A percentile compares a stretch with the other conserved stretches of the same genome.
Evolutionary conservation across 2,888 invertebrate species (phyloP).

Genomic region (Gymnosoma rotundatum): DNA sequence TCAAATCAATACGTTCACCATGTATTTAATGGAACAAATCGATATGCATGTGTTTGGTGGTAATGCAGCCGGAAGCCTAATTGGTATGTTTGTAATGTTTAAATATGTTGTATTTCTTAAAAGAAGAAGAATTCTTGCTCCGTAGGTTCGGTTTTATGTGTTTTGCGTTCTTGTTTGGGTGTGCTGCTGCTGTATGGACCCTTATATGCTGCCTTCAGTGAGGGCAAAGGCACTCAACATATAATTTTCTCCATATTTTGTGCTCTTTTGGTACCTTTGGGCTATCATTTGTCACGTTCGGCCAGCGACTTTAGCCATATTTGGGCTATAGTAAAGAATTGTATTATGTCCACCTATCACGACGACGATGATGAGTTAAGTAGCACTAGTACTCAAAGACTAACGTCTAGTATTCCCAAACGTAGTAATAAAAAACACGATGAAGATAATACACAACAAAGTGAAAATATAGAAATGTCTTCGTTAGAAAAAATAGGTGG

Average conservation of each 20-base stretch:
- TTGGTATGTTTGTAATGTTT: conserved; percentile 83
- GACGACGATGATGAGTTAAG: conserved; percentile 85
- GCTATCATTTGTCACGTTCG: conserved; percentile 96
- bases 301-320: conserved; percentile 95
- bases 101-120: not conserved
- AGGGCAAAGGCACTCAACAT: conserved; percentile 93
- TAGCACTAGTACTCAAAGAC: conserved; percentile 70
- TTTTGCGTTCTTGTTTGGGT: conserved; percentile 90
- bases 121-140: not conserved
- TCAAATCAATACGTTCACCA: conserved; percentile 97
- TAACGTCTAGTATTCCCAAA: conserved; percentile 67
- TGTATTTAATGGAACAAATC: conserved; percentile 97
- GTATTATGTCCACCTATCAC: conserved; percentile 88
- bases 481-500: conserved; percentile 75
- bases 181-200: conserved; percentile 92
- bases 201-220: conserved; percentile 92
- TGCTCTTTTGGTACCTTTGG: conserved; percentile 92
- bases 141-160: conserved; percentile 87
- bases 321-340: conserved; percentile 91
- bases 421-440: conserved; percentile 47
- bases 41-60: conserved; percentile 96
- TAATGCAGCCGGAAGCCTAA: conserved; percentile 92
- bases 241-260: conserved; percentile 97
- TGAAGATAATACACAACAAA: conserved; percentile 57
- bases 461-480: conserved; percentile 79